These are phyloP conservation scores for Cancer borealis DNA, from an alignment of 2,888 invertebrate species.

Conservation along the genomic window DNA sequence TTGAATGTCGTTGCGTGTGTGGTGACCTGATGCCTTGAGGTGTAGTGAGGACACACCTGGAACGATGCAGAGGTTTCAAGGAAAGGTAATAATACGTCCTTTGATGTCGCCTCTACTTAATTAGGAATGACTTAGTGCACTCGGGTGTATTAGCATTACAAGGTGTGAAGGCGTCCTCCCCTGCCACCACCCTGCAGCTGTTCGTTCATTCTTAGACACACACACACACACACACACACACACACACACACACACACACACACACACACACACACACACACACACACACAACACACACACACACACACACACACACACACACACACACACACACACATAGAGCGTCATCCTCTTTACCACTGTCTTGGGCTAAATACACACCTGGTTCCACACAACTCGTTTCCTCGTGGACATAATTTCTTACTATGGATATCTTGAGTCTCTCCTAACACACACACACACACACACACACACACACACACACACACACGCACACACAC, in stretches of 20 bases:
- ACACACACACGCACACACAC: too few relatives aligned
- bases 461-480: too few relatives aligned
- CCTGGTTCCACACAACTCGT: too few relatives aligned
- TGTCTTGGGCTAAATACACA: too few relatives aligned
- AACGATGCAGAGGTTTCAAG: background rate
- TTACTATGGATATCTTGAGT: too few relatives aligned
- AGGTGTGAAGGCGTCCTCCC: background rate
- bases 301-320: background rate
- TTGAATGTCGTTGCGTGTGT: background rate
- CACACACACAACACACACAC: background rate
- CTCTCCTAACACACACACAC: too few relatives aligned
- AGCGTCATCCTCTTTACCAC: too few relatives aligned
- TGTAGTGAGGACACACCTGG: background rate
- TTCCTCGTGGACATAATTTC: too few relatives aligned
- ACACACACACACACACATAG: conserved; percentile 8
- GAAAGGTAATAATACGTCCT: background rate
- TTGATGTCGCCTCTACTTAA: background rate
- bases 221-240: background rate
- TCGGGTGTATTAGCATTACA: background rate
- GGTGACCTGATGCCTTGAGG: background rate
- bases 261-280: conserved; percentile 20
- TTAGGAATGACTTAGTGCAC: background rate
- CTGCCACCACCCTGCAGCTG: background rate
- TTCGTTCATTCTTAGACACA: background rate
- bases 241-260: conserved; percentile 5